Base-by-base conservation (phyloP, 2,797 vertebrate genomes). In the Pitangus sulphuratus region DNA sequence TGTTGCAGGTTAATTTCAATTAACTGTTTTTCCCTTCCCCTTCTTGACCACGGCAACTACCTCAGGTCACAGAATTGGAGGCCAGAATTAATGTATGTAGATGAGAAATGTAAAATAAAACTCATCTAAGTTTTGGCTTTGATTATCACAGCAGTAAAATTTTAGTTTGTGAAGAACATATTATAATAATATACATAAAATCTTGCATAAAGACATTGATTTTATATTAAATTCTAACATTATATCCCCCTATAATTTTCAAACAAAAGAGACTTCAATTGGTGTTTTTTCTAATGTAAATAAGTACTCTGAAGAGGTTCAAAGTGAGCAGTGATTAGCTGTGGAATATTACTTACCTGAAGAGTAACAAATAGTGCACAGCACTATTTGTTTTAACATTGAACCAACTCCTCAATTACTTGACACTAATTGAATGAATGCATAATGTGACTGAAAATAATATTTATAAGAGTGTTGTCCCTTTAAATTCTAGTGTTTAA, bases 401-500 rank as follows among this genome's bases (percentile, higher is more conserved):
- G 75, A 93, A 71, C 40, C 33, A 71, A 1, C 31, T 80, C 21
- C 20, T 82, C 35, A 56, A 1, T 45, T 81, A 45, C 31, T 50
- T 80, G 58, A 44, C 21, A 12, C 18, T 78, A 84, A 77, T 12
- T 74, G 35, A 64, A 66, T 39, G 25, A 86, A 66, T n/a, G 42
- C 28, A 89, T 91, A 89, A 71, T 78, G 56, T 62, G 53, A 50
- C 60, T 74, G 44, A 71, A 90, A 92, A 87, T 24, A 68, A 26
- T 44, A n/a, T 57, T 57, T 35, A 3, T 47, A 72, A 61, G 56
- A 58, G 42, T 35, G 6, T 71, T 3, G 57, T 71, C 84, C 47
- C 94, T 96, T 97, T 97, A 97, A 97, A 93, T 90, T 69, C 37
- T 74, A 50, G 37, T 91, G 47, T 65, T 65, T 76, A 48, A 88